phyloP scores from a whole-genome alignment of 1,140 invertebrate genomes.

The Eriocheir sinensis region DNA sequence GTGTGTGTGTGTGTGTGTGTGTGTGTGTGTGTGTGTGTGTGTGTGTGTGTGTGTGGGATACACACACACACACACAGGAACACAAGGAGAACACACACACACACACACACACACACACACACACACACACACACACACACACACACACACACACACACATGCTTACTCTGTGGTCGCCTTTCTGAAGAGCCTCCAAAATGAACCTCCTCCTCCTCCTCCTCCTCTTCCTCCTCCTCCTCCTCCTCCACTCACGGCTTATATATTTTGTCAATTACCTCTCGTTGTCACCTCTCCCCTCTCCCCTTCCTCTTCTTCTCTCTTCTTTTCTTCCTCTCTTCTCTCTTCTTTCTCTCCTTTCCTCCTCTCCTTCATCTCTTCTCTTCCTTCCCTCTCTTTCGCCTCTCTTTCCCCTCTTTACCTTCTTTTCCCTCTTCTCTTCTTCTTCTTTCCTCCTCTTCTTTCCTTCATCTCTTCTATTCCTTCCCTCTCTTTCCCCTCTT shows the following conservation, averaged over 20 bases:
- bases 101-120: constrained; percentile 15
- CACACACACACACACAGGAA: not conserved
- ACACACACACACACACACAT: constrained; percentile 23
- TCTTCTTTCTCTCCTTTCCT: not conserved
- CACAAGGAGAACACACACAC: constrained; percentile 1
- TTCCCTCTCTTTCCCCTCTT: not conserved
- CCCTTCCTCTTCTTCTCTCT: constrained; percentile 16
- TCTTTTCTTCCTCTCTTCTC: constrained; percentile 25
- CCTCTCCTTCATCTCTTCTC: not conserved
- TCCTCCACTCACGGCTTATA: not conserved
- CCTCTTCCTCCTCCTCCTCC: not conserved
- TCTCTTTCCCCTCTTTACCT: not conserved
- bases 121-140: constrained; percentile 22
- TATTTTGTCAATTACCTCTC: not conserved
- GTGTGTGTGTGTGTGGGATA: too few species aligned
- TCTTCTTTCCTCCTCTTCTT: not conserved
- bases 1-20: too few species aligned
- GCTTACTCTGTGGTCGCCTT: not conserved
- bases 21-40: too few species aligned
- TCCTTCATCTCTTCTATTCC: not conserved
- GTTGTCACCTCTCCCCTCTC: constrained; percentile 15
- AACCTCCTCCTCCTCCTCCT: not conserved
- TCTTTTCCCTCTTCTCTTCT: not conserved
- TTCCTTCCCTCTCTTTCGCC: not conserved
- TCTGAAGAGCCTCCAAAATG: not conserved